Evolutionary conservation across 2,888 invertebrate species (phyloP).

Genomic region (Pyralis farinalis): DNA sequence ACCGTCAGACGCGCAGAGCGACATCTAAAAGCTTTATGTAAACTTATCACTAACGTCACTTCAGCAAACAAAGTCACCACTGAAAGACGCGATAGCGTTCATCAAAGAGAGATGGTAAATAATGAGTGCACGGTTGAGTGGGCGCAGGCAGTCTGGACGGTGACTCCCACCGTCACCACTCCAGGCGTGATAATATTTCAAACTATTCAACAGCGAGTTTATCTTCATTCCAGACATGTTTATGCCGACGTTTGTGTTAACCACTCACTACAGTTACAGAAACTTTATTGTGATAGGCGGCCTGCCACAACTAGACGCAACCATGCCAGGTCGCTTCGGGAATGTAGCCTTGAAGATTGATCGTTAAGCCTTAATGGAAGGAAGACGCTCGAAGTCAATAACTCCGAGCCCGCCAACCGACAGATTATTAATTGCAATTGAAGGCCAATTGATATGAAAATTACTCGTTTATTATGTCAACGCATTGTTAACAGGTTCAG

Average conservation of each 20-base stretch:
- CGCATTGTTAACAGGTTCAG: constrained; percentile 43
- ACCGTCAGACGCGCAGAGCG: constrained; percentile 4
- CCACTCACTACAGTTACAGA: constrained; percentile 39
- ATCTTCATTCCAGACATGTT: constrained; percentile 57
- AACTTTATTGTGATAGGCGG: constrained; percentile 46
- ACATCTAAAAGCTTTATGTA: constrained; percentile 12
- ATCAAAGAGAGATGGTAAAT: constrained; percentile 6
- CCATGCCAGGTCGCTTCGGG: constrained; percentile 30
- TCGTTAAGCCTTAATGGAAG: constrained; percentile 48
- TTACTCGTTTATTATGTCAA: constrained; percentile 33
- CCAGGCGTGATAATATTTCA: constrained; percentile 46
- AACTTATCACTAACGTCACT: constrained; percentile 10
- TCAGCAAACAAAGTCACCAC: constrained; percentile 4
- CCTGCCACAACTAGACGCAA: constrained; percentile 29
- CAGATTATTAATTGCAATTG: constrained; percentile 60
- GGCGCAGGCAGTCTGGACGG: constrained; percentile 24
- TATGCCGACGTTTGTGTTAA: constrained; percentile 48
- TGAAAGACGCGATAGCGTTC: constrained; percentile 6
- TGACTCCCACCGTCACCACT: constrained; percentile 43
- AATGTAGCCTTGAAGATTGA: constrained; percentile 48
- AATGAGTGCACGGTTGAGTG: constrained; percentile 8
- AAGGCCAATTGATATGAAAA: constrained; percentile 57
- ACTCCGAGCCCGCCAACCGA: constrained; percentile 39
- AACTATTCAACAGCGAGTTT: constrained; percentile 53
- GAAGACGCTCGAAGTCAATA: constrained; percentile 49